Evolutionary conservation across 92 coral and sea anemone genomes (phyloP), one percentile per base, ranked within the genome.

Genomic region (Anthopleura xanthogrammica): DNA sequence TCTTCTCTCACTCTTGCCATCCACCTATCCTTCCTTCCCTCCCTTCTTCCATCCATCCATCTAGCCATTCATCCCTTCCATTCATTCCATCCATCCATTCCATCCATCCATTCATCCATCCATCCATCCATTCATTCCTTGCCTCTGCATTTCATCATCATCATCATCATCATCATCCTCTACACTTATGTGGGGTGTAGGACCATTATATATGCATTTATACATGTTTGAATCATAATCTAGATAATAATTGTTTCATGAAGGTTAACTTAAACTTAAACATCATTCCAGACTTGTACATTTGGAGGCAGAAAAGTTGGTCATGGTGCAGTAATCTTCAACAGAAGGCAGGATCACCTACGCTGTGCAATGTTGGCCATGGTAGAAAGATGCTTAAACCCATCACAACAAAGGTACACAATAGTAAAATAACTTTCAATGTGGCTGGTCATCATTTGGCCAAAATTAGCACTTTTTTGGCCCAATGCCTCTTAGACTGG

Each of bases 361-460:
- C 88, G 98, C 19, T 94, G 98, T 87, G 98, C 99, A 46, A 91
- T 97, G 72, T 85, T 94, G 70, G 92, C 99, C 4, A 97, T 97
- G 99, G 99, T 94, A 36, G 99, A 97, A 76, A 90, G 92, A 79
- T 94, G 93, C 85, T 80, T 97, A 4, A 95, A 97, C 80, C 99
- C 99, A 8, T 91, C 97, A 36, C 90, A 82, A 52, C 95, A 87
- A 79, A 88, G 98, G 98, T 95, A 87, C 58, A 62, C 24, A 14
- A 62, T 62, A 62, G 29, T 62, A 20, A 62, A 58, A 58, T 17
- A 2, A 3, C 9, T 71, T 78, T 19, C 50, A 46, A 46, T 46
- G 50, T 46, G 50, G 50, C 50, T 46, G 50, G 50, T 46, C 50
- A 46, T 46, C 50, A 46, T 46, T 5, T 46, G 6, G 9, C 50